Percentiles rank a stretch among this genome's conserved stretches.
These are phyloP conservation scores for Gorsachius goisagi DNA, from an alignment of 2,113 vertebrate genomes.

Conservation along the genomic window DNA sequence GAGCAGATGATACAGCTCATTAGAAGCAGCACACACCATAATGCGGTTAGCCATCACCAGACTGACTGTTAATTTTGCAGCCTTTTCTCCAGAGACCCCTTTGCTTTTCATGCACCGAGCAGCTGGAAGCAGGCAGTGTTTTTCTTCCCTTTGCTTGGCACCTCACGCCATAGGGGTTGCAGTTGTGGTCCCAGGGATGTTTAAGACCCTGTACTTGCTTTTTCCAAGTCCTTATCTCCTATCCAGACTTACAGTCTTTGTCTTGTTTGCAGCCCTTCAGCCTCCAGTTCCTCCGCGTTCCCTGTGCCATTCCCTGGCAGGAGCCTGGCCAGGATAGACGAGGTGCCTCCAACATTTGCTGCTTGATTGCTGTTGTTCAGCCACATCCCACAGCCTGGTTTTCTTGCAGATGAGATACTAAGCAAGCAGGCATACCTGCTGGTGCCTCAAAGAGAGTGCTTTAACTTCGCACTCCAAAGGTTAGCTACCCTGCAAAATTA, in stretches of 20 bases:
- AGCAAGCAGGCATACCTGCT: neutral
- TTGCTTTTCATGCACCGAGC: neutral
- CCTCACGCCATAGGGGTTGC: rapidly evolving
- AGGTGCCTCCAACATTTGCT: neutral
- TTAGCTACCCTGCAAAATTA: neutral
- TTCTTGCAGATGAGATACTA: neutral
- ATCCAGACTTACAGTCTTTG: neutral
- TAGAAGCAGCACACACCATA: neutral
- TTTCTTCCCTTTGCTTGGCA: neutral
- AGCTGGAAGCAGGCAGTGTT: neutral
- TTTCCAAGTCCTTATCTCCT: neutral
- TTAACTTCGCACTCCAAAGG: too few relatives aligned
- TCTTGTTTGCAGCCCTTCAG: neutral
- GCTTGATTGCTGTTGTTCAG: neutral
- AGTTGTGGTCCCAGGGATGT: neutral
- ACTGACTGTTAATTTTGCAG: neutral
- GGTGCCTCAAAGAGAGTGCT: neutral
- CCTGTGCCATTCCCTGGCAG: neutral
- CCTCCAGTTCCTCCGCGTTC: neutral
- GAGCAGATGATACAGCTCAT: neutral
- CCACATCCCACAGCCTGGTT: neutral
- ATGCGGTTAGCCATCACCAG: neutral
- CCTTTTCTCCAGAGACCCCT: neutral
- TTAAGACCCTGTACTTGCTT: neutral
- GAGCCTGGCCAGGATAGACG: neutral